Base-by-base conservation (phyloP, 2,797 vertebrate species). In the Sebastes glaucus region DNA sequence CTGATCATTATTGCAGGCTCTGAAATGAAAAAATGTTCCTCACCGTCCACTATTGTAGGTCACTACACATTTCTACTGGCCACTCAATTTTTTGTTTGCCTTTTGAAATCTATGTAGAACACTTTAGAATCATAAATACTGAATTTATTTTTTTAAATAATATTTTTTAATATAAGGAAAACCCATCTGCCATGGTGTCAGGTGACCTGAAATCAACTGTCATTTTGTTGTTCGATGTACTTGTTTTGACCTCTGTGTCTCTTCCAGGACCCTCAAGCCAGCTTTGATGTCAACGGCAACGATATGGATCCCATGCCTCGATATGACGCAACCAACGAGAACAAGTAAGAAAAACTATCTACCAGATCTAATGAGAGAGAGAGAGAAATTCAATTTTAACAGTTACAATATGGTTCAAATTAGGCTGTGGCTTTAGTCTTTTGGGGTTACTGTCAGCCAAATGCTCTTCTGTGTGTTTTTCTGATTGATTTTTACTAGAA, bases 301-400 rank as follows among this genome's bases (percentile, higher is more conserved):
- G 99, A 99, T 92, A 95, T 97, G 95, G 99, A 99, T 85, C 99
- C 99, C 30, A 99, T 99, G 99, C 99, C 99, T 87, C 97, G 99
- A 81, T 99, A 99, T 1, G 99, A 99, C 65, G 97, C 98, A 88
- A 99, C 96, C 95, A 99, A 99, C 2, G 99, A 99, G 90, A 99
- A 99, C 97, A 99, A 99, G 99, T 99, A 97, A 97, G 98, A 76
- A 53, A 71, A 70, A 13, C 27, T 33, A 42, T 53, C 6, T 13
- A 10, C 4, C 20, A 23, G 32, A 65, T 52, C 18, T 18, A 63
- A 22, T 25, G 35, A 38, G 23, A 25, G 6, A 59, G 28, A 60
- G 8, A 59, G 28, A 49, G 6, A 55, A 72, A 64, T 65, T 9
- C 5, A 6, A 42, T 56, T 66, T 74, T 13, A 61, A 6, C 2